Evolutionary conservation across 2,888 invertebrate genomes (phyloP), one percentile per base, ranked within the genome.

Genomic region (Strigamia crassipes): DNA sequence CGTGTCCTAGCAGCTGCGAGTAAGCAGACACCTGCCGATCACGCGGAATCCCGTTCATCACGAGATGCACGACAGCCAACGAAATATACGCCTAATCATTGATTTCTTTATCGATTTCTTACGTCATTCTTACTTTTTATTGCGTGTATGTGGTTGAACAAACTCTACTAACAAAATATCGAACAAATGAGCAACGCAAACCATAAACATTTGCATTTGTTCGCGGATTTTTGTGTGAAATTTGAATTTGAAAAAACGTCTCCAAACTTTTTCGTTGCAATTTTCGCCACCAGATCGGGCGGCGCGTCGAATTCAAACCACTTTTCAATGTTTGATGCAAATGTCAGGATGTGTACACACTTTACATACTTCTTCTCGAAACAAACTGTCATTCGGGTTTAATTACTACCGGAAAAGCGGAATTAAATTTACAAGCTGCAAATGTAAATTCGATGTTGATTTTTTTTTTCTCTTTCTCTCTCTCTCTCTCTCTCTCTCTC

Each of bases 21-120:
- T 18, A 66, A 66, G 61, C 61, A 66, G 61, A 66, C 61, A 66
- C 61, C 61, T 66, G n/a, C 23, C 61, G 61, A 21, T 66, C 61
- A 12, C 61, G 61, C 23, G 61, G 3, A 23, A 23, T 66, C 61
- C 23, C 61, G 61, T 66, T 21, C 21, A 21, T 66, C 21, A 66
- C 61, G 61, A 21, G 61, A 66, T 9, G 23, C 61, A 66, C 61
- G 61, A 66, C 23, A 66, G 18, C 61, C 61, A 46, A n/a, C 46
- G 1, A 46, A 46, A n/a, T 46, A 18, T 66, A 66, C 61, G 61
- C 61, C 61, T 66, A 21, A 66, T 66, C 61, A 66, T 66, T 66
- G 61, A 66, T 66, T 23, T 66, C 61, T 23, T 0, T 23, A 66
- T 66, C 18, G 61, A 66, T 66, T 21, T 66, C 61, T 66, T 66